phyloP scores from a whole-genome alignment of 1,140 invertebrate species.

The Eupeodes corollae region DNA sequence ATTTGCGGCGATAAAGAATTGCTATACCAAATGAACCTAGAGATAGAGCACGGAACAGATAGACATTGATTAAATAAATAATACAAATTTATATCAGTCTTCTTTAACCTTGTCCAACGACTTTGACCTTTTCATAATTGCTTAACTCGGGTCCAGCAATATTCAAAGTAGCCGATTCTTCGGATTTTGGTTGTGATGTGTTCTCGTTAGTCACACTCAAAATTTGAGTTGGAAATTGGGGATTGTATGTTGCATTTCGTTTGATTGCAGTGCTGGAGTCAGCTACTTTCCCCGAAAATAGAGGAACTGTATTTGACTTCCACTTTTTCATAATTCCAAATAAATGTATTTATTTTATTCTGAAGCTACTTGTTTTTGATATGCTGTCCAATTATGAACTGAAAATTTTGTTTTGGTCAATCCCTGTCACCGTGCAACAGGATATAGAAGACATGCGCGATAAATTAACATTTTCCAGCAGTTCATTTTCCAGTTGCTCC shows the following conservation, averaged over 20 bases:
- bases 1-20: constrained; percentile 53
- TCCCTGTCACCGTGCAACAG: no score
- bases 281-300: background rate
- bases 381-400: no score
- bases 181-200: background rate
- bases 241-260: background rate
- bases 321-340: no score
- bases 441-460: no score
- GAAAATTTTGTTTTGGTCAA: no score
- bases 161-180: constrained; percentile 1
- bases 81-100: background rate
- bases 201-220: background rate
- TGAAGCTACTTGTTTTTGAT: no score
- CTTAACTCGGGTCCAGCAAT: constrained; percentile 20
- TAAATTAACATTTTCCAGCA: no score
- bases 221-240: background rate
- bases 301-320: background rate
- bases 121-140: constrained; percentile 30
- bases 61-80: background rate
- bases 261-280: background rate
- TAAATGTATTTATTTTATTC: no score
- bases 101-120: constrained; percentile 24
- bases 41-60: background rate
- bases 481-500: no score
- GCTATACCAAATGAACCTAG: constrained; percentile 65